Base-by-base conservation (phyloP, 2,113 vertebrate species). In the Syngnathus typhle region DNA sequence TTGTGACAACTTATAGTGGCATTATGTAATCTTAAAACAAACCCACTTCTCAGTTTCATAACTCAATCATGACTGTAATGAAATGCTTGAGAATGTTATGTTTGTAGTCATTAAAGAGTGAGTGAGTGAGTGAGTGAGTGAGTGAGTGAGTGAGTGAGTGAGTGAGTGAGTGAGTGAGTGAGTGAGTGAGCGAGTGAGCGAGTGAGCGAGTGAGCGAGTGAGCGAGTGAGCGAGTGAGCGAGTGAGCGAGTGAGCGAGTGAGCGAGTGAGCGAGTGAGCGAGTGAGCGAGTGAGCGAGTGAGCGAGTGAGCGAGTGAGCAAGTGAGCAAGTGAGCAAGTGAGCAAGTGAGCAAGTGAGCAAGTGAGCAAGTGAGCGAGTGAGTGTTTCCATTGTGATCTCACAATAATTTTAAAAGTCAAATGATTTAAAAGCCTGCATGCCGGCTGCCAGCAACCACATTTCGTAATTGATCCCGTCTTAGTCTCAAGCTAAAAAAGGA, bases 401-500 rank as follows among this genome's bases (percentile, higher is more conserved):
- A 70, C 49, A 59, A 61, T 72, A 65, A 83, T 78, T 75, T 16
- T 77, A 70, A 65, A 65, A 61, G 60, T 21, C 60, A 61, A 27
- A 62, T 62, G 60, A 44, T 62, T 62, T 62, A 46, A 62, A 72
- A 85, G 85, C 77, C 84, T 76, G 83, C 73, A 72, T 18, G 73
- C 64, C 19, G 11, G 67, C 68, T 85, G 70, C 78, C 84, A 85
- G 73, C 58, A 64, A 51, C 27, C 69, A 39, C 77, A 71, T 84
- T 69, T 68, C 58, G 3, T 58, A 54, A 51, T 79, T 77, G 84
- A 81, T 64, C 81, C 59, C 67, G 76, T 77, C 83, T 74, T 37
- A 38, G 71, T 70, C 76, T 82, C 60, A 15, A 83, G 77, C 82
- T 88, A 84, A 87, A 87, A 56, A 87, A 88, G 79, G 77, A 79